These are phyloP conservation scores for Lycophotia porphyrea DNA, from an alignment of 2,888 invertebrate species.

Conservation along the genomic window DNA sequence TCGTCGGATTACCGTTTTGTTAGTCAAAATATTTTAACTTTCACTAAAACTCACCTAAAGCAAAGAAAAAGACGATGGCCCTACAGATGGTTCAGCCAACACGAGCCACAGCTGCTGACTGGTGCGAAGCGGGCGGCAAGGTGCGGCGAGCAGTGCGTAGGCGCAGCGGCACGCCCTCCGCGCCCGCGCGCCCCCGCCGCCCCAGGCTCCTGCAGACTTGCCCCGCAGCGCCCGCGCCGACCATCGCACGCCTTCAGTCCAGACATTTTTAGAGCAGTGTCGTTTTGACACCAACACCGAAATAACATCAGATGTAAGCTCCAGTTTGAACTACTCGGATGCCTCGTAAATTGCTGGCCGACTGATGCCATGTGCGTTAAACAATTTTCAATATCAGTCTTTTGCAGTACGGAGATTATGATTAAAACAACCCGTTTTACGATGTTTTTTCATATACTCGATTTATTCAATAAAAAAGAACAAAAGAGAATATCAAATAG, in stretches of 20 bases:
- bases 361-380: slow-evolving; percentile 69
- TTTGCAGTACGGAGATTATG: slow-evolving; percentile 22
- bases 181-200: slow-evolving; percentile 66
- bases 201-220: slow-evolving; percentile 57
- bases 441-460: background rate
- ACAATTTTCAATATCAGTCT: slow-evolving; percentile 48
- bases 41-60: slow-evolving; percentile 87
- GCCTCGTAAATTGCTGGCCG: slow-evolving; percentile 76
- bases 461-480: slow-evolving; percentile 32
- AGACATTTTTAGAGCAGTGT: slow-evolving; percentile 89
- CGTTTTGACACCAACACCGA: slow-evolving; percentile 90
- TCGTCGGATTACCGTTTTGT: slow-evolving; percentile 66
- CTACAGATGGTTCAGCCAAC: slow-evolving; percentile 92
- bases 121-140: slow-evolving; percentile 88
- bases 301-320: slow-evolving; percentile 86
- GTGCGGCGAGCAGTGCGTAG: slow-evolving; percentile 86
- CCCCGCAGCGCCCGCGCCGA: slow-evolving; percentile 56
- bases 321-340: slow-evolving; percentile 77
- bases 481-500: slow-evolving; percentile 34
- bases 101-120: slow-evolving; percentile 90
- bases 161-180: slow-evolving; percentile 77
- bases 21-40: slow-evolving; percentile 73
- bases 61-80: slow-evolving; percentile 88
- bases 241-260: slow-evolving; percentile 72
- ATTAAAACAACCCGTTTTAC: slow-evolving; percentile 16